Evolutionary conservation across 2,888 invertebrate genomes (phyloP).

Genomic region (Rapana venosa): DNA sequence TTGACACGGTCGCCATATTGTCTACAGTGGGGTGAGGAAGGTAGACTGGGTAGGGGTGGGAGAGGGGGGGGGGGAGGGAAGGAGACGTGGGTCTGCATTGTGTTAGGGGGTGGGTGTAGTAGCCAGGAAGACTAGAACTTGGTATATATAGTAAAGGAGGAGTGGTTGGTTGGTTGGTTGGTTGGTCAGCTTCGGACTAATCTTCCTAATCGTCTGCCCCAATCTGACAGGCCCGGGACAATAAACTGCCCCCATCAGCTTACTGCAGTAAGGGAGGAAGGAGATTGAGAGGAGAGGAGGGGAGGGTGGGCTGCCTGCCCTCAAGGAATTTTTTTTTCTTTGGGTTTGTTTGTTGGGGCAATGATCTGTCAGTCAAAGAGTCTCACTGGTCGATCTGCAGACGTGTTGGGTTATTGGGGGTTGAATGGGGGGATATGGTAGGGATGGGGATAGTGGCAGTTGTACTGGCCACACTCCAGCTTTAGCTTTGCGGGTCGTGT

Average conservation of each 20-base stretch:
- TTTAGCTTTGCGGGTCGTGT: neutral
- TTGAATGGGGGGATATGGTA: too few relatives aligned
- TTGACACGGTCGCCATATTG: conserved; percentile 18
- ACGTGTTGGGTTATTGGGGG: too few relatives aligned
- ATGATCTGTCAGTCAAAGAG: neutral
- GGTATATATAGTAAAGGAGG: too few relatives aligned
- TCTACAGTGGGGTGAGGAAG: conserved; percentile 4
- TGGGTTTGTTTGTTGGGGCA: neutral
- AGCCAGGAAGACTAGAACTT: too few relatives aligned
- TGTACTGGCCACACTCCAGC: neutral
- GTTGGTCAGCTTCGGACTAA: neutral
- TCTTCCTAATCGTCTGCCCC: conserved; percentile 14
- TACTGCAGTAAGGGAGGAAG: neutral
- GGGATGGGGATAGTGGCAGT: too few relatives aligned
- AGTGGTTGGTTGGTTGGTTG: too few relatives aligned
- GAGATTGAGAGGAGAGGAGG: too few relatives aligned
- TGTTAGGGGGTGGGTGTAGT: too few relatives aligned
- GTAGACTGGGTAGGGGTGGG: too few relatives aligned
- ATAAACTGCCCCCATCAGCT: neutral
- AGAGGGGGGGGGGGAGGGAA: too few relatives aligned
- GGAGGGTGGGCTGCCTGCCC: neutral
- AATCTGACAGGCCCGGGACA: conserved; percentile 4
- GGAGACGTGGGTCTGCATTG: too few relatives aligned
- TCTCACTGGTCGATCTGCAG: neutral
- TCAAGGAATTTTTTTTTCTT: neutral